Base-by-base conservation (phyloP, 2,113 vertebrate species). In the Todiramphus chloris region DNA sequence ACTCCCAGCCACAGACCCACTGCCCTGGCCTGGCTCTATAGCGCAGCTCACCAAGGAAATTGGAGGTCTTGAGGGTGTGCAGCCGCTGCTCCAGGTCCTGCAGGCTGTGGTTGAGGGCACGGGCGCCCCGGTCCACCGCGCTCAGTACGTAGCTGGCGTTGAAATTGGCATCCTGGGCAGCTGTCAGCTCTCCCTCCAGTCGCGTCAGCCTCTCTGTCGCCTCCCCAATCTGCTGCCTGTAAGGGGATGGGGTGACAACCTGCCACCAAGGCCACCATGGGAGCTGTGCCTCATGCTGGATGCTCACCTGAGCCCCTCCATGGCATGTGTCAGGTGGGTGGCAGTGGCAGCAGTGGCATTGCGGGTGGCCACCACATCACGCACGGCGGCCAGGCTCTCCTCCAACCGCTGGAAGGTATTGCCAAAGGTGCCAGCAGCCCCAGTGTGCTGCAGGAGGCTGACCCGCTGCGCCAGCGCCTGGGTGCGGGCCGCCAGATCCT, bases 61-160 rank as follows among this genome's bases (percentile, higher is more conserved):
- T 99, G 9, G 99, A 99, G 94, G 99, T 99, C 96, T 99, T 99
- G 35, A 99, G 98, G 67, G 98, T 23, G 7, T 99, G 98, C 53
- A 99, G 98, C 59, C 98, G 98, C 67, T 86, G 98, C 74, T 98
- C 97, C 19, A 99, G 98, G 96, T 99, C 98, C 80, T 98, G 97
- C 53, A 99, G 98, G 6, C 98, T 99, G 63, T 99, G 98, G 89
- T 99, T 99, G 28, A 99, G 98, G 13, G 98, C 98, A 1, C 98
- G 98, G 8, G 98, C 98, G 0, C 99, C 98, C 58, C 99, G 97
- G 86, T 99, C 99, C 96, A 99, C 97, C 3, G 94, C 94, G 15
- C 98, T 98, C 51, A 99, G 98, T 31, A 98, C 96, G 1, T 99
- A 98, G 96, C 99, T 99, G 56, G 99, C 99, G 2, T 99, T 98